Base-by-base conservation (phyloP, 2,113 vertebrate genomes). In the Trogon melanurus region DNA sequence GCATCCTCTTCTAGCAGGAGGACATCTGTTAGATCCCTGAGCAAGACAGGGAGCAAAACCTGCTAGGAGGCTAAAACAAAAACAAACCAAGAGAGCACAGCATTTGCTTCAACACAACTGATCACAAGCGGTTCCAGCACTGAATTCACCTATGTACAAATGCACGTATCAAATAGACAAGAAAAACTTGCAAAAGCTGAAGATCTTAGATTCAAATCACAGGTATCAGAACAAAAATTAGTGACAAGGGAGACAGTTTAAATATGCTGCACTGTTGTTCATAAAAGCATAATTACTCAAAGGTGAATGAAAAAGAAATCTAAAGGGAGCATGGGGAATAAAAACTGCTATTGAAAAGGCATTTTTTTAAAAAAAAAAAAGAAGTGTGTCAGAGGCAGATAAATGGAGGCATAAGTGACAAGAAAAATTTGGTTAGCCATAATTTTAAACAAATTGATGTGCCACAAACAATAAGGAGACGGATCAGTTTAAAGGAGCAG, bases 321-420 rank as follows among this genome's bases (percentile, higher is more conserved):
- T 44, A 32, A 22, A 13, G 1, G 4, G 4, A 5, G 4, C 3
- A 51, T 41, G 19, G 18, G 26, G 23, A 6, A 32, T 13, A 30
- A 69, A 64, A 84, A 5, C 22, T 14, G 5, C 45, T 47, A 11
- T 13, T 47, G 11, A 84, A 75, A 21, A 81, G 10, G 13, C 2
- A 73, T 27, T 36, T 50, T 30, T 20, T 25, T 9, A 2, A 23
- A 26, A 67, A 2, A 23, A 26, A 67, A 60, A 10, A 47, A 47
- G 7, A 47, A 41, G 41, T 16, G 11, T n/a, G 22, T 21, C 6
- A 83, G 53, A 80, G 4, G 6, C 26, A 79, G 10, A 58, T 10
- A 92, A 73, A 69, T 10, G 5, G 29, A 79, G 3, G 23, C 0
- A 16, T 13, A 50, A 81, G 0, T 22, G 8, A 44, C 9, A 38